Evolutionary conservation across 2,888 invertebrate genomes (phyloP), one percentile per base, ranked within the genome.

Genomic region (Saturnia japonica): DNA sequence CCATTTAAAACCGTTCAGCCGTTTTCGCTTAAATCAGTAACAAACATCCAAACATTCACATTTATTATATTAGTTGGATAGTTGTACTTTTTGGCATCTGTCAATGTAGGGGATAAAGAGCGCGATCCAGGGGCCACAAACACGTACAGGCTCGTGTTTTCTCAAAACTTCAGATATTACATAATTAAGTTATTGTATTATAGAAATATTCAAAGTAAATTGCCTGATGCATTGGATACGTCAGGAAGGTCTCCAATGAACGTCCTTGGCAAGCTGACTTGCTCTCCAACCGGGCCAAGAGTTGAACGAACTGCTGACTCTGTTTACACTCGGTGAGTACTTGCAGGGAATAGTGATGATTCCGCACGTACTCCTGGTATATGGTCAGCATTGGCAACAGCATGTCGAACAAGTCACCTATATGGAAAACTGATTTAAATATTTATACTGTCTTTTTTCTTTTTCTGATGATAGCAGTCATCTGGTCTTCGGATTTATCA

Each of bases 341-440:
- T 93, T 98, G 98, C 71, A 98, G 95, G 76, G 98, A 98, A 94
- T 98, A 98, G 91, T 98, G 98, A 88, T 98, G 98, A 91, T 98
- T 98, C 73, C 98, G 94, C 69, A 98, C 98, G 88, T 98, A 98
- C 94, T 98, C 98, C 93, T 98, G 98, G 93, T 98, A 98, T 86
- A 98, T 98, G 80, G 97, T 97, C 90, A 98, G 93, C 98, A 98
- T 98, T 69, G 98, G 98, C 76, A 98, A 95, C 81, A 98, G 94
- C 97, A 98, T 98, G 90, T 98, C 98, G 94, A 98, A 98, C 85
- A 98, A 95, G 91, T 98, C 98, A 85, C 98, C 98, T 98, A 94
- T 43, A 43, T 57, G 60, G 25, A 54, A 68, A 57, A 57, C 57
- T 69, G 68, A 60, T 60, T 60, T 25, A 60, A 69, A 69, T 60